Evolutionary conservation across 2,888 invertebrate genomes (phyloP), one percentile per base, ranked within the genome.

Genomic region (Monoplex corrugatus): DNA sequence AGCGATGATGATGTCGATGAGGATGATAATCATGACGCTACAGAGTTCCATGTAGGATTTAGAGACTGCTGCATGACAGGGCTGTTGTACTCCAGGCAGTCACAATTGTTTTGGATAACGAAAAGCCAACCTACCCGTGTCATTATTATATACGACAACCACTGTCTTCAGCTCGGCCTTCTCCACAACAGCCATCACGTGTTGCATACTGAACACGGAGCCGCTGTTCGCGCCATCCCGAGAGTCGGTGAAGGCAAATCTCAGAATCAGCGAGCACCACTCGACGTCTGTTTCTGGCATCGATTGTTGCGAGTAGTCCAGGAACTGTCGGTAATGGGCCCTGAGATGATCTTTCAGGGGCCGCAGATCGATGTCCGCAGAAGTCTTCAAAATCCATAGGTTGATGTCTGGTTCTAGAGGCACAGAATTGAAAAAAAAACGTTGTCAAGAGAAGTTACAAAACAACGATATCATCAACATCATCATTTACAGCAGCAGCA

Each of bases 191-290:
- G 35, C 57, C 86, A 86, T 19, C 32, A 86, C 68, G n/a, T 57
- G n/a, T 40, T 43, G 43, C 43, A 86, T 68, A n/a, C 13, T n/a
- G 2, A 10, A 3, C 16, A n/a, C n/a, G n/a, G n/a, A n/a, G n/a
- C n/a, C n/a, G n/a, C n/a, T n/a, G n/a, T n/a, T 10, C 32, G 16
- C 8, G 32, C 8, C 8, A 28, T 86, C 86, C 40, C 40, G 28
- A 1, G 86, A 63, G 8, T 63, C 57, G n/a, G 16, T n/a, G 68
- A 68, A 63, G 40, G 68, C 68, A 43, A 86, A 68, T 72, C n/a
- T 44, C 43, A 72, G 32, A 3, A 68, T 10, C 86, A 86, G 86
- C 63, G 43, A 40, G 32, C 86, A 86, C 86, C 86, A 86, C 32
- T 72, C 86, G 32, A 40, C 40, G 68, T 68, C 68, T 43, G 63